Conservation (phyloP, 1,140 invertebrate genomes). For the Rhagoletis zephyria region DNA sequence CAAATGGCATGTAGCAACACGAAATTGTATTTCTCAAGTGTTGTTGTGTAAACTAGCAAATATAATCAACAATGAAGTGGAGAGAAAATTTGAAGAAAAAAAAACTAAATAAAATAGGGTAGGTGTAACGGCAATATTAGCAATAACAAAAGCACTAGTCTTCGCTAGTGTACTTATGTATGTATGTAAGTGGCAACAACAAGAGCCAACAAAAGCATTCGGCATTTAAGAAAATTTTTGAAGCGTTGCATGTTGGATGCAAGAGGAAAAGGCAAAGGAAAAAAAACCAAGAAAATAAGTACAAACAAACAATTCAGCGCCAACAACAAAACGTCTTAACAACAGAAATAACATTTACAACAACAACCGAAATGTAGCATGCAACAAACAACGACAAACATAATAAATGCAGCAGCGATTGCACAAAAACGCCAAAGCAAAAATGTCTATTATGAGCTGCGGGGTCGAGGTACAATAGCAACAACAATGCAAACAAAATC, state of each 20-base stretch:
- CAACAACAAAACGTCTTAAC: neutral
- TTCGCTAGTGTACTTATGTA: too few species aligned
- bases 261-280: neutral
- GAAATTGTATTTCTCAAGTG: constrained; percentile 41
- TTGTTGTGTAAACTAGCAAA: constrained; percentile 8
- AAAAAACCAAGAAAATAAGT: neutral
- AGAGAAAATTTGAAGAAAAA: neutral
- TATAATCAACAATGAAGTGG: neutral
- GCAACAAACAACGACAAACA: neutral
- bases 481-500: neutral
- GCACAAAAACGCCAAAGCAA: neutral
- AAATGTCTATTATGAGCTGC: neutral
- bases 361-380: constrained; percentile 11
- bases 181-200: neutral
- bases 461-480: neutral
- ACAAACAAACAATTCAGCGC: neutral
- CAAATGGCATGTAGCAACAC: constrained; percentile 14
- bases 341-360: constrained; percentile 35
- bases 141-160: neutral
- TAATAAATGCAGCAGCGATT: constrained; percentile 19
- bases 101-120: neutral
- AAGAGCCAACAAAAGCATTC: constrained; percentile 8
- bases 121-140: constrained; percentile 28
- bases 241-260: constrained; percentile 24
- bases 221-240: constrained; percentile 42